Evolutionary conservation across 2,113 vertebrate genomes (phyloP), one percentile per base, ranked within the genome.

Genomic region (Hipposideros armiger): DNA sequence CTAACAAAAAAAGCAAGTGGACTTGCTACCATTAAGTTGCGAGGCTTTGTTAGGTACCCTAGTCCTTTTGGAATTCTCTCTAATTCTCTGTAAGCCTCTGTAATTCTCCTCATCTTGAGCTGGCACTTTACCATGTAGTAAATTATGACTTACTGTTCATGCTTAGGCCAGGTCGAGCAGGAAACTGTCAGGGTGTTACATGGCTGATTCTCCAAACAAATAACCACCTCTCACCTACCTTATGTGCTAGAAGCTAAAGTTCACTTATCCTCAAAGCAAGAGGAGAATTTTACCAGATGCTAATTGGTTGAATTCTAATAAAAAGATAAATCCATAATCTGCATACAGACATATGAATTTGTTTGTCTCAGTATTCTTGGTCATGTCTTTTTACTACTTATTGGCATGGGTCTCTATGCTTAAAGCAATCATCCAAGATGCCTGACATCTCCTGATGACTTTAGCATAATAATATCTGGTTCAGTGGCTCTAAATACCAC

Each of bases 401-500:
- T 32, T 28, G 11, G 5, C 91, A 40, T 56, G 30, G 87, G 5
- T 42, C 13, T 14, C 58, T 80, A 10, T 67, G 81, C 60, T 4
- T 14, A 92, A 40, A 67, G n/a, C 69, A 76, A 94, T 81, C 28
- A 56, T 64, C 89, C 28, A 85, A 66, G 14, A 1, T 74, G 40
- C 47, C 66, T 97, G 88, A 45, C 19, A 93, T 62, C 47, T 93
- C 45, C 45, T 93, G 50, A 84, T 70, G 85, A 96, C 73, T 80
- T 73, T 95, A 90, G 76, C 26, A 92, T 67, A 50, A 8, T 80
- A 81, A 89, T 64, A 64, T 54, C 58, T 60, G 19, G 17, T 36
- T n/a, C 20, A 80, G 56, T 15, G 14, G 52, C 89, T 98, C 95
- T 83, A 96, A 95, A 87, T 14, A 90, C 56, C 60, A 66, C 50